Base-by-base conservation (phyloP, 2,113 vertebrate species). In the Callocephalon fimbriatum region DNA sequence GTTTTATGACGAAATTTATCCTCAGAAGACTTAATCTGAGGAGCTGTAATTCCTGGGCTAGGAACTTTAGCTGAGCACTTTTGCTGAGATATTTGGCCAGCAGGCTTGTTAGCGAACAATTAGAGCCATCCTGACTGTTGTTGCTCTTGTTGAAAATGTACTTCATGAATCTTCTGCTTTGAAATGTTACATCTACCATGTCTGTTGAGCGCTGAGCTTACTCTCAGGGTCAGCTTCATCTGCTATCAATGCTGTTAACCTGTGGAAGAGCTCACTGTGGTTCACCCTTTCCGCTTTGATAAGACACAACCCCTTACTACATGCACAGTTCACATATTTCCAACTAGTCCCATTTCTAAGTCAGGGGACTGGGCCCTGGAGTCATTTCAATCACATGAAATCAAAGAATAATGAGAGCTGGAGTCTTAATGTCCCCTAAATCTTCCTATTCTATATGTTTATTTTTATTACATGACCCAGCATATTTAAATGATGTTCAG, bases 271-370 rank as follows among this genome's bases (percentile, higher is more conserved):
- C 14, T 86, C 3, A 1, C 9, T 27, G 3, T 51, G 6, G 56
- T 88, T 82, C 10, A 6, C 20, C 6, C 12, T 71, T 71, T 66
- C 32, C 45, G 2, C 37, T 78, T 78, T 29, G 25, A 4, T 42
- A 50, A 61, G 59, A 61, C 8, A 42, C 11, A 86, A n/a, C 4
- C 3, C 3, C 31, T 71, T 63, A 15, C 32, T 68, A 31, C 1
- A 1, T 7, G 8, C 6, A 31, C 0, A 0, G 9, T n/a, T 71
- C 58, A 48, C 2, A 1, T 50, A 27, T 45, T 77, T 71, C 35
- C 23, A 58, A 16, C 19, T n/a, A 90, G 12, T 48, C 20, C 12
- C 16, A 9, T 29, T 78, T 81, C 22, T 48, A 40, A 27, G 40
- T 48, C 15, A 58, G 2, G 11, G 44, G 31, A 3, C 4, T 56